These are phyloP conservation scores for Caenorhabditis sp. DNA, from an alignment of 2,888 invertebrate genomes.

Conservation along the genomic window DNA sequence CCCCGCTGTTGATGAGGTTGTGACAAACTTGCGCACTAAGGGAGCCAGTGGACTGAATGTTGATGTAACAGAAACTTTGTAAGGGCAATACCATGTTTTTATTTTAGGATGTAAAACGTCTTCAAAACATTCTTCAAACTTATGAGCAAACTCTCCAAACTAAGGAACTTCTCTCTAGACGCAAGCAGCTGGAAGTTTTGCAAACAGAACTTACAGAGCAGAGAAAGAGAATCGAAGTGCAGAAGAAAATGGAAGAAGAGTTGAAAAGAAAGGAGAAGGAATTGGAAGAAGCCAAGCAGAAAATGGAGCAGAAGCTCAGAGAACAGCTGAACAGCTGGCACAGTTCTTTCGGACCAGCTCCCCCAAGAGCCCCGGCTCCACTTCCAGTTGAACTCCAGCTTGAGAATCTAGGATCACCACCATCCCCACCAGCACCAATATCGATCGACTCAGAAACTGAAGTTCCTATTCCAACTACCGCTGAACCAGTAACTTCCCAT, in stretches of 20 bases:
- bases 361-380: constrained; percentile 45
- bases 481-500: constrained; percentile 41
- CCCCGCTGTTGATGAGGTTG: constrained; percentile 69
- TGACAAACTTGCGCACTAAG: constrained; percentile 64
- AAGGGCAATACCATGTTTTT: too few species aligned
- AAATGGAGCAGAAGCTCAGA: constrained; percentile 71
- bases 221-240: constrained; percentile 67
- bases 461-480: constrained; percentile 11
- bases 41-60: constrained; percentile 63
- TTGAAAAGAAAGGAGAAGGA: constrained; percentile 71
- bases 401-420: constrained; percentile 34
- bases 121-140: constrained; percentile 71
- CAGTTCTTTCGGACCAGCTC: constrained; percentile 59
- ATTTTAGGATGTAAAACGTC: constrained; percentile 69
- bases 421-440: constrained; percentile 45
- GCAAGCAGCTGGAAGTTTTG: constrained; percentile 72
- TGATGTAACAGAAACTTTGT: constrained; percentile 43
- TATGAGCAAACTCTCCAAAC: constrained; percentile 74
- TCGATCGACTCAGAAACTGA: neutral
- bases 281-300: constrained; percentile 57
- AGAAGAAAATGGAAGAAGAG: constrained; percentile 68
- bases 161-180: constrained; percentile 69
- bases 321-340: constrained; percentile 70
- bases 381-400: constrained; percentile 37
- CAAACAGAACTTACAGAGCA: constrained; percentile 72